These are phyloP conservation scores for Coelopa frigida DNA, from an alignment of 1,140 invertebrate species.

Conservation along the genomic window DNA sequence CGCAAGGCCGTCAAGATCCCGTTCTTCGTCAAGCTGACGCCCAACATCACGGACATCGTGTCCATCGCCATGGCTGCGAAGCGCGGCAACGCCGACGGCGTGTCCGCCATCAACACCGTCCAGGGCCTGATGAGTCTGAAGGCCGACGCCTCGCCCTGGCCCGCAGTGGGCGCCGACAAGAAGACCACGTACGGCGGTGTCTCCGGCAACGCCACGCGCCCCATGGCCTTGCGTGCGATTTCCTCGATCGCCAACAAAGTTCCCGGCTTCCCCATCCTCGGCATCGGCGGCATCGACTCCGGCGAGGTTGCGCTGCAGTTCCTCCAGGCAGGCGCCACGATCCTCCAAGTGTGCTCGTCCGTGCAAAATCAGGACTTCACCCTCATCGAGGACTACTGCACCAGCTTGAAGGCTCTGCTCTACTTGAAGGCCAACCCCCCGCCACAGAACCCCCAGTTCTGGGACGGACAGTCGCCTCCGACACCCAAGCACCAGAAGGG, in stretches of 20 bases:
- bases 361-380: slow-evolving; percentile 99
- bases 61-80: slow-evolving; percentile 85
- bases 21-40: slow-evolving; percentile 97
- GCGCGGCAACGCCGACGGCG: slow-evolving; percentile 88
- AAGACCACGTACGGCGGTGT: slow-evolving; percentile 93
- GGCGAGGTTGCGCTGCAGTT: slow-evolving; percentile 92
- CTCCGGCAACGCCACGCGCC: slow-evolving; percentile 91
- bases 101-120: slow-evolving; percentile 96
- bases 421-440: slow-evolving; percentile 65
- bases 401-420: slow-evolving; percentile 81
- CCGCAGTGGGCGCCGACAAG: slow-evolving; percentile 72
- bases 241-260: slow-evolving; percentile 75
- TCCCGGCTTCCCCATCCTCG: slow-evolving; percentile 86
- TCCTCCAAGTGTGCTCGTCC: slow-evolving; percentile 90
- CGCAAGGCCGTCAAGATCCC: slow-evolving; percentile 79
- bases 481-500: slow-evolving; percentile 84
- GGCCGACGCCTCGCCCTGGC: slow-evolving; percentile 80
- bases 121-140: slow-evolving; percentile 85
- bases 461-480: slow-evolving; percentile 93
- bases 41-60: slow-evolving; percentile 93
- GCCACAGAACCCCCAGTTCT: slow-evolving; percentile 57
- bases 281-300: slow-evolving; percentile 94
- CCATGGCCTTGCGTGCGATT: slow-evolving; percentile 83
- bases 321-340: slow-evolving; percentile 81
- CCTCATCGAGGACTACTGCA: slow-evolving; percentile 87